Conservation (phyloP, 2,888 invertebrate genomes). For the Pycnomerus fuliginosus region DNA sequence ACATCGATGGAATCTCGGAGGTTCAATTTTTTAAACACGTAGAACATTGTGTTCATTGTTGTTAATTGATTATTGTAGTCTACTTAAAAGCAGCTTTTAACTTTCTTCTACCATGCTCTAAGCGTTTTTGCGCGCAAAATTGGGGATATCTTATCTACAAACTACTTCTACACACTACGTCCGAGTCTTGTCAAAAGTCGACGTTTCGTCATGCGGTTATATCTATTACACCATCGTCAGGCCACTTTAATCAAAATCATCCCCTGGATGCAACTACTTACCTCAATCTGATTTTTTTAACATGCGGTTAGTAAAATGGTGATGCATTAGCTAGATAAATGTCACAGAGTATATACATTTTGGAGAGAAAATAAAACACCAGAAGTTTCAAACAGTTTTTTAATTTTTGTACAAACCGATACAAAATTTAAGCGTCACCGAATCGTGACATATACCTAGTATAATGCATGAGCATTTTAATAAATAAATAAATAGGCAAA, state of each 20-base stretch:
- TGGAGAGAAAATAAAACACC: constrained; percentile 27
- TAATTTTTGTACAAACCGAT: constrained; percentile 32
- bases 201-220: constrained; percentile 8
- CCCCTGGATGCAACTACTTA: constrained; percentile 5
- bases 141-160: too few relatives aligned
- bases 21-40: too few relatives aligned
- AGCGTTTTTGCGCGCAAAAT: too few relatives aligned
- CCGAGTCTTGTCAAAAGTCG: too few relatives aligned
- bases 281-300: too few relatives aligned
- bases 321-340: constrained; percentile 50
- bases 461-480: constrained; percentile 46
- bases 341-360: constrained; percentile 44
- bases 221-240: too few relatives aligned
- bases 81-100: neutral
- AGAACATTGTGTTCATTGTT: neutral
- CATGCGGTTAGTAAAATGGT: constrained; percentile 18
- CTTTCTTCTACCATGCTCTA: constrained; percentile 12
- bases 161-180: too few relatives aligned
- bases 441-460: constrained; percentile 54
- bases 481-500: constrained; percentile 47
- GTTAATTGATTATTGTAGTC: neutral
- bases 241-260: neutral
- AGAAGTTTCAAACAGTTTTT: constrained; percentile 25
- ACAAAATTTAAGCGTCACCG: constrained; percentile 43
- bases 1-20: too few relatives aligned